A percentile compares a stretch with the other conserved stretches of the same genome.
Evolutionary conservation across 2,888 invertebrate species (phyloP).

Genomic region (Arge pagana): DNA sequence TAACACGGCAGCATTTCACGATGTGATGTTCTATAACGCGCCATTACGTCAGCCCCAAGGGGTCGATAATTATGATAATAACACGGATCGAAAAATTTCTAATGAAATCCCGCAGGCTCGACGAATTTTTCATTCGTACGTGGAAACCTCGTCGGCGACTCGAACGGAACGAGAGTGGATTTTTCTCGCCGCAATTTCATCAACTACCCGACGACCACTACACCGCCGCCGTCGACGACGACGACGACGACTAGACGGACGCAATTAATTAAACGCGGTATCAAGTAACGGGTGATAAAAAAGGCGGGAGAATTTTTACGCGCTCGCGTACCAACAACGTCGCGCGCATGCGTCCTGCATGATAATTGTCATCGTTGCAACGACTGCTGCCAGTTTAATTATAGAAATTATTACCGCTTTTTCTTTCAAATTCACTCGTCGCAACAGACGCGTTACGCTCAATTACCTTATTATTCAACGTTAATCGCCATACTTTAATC

Average conservation of each 20-base stretch:
- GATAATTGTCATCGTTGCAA: conserved; percentile 4
- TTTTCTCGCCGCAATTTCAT: no score
- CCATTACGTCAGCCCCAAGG: conserved; percentile 39
- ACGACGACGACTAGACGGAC: neutral
- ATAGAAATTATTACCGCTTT: conserved; percentile 10
- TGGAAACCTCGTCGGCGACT: no score
- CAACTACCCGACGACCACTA: neutral
- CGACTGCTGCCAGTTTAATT: conserved; percentile 20
- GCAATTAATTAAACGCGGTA: neutral
- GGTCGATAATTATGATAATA: conserved; percentile 44
- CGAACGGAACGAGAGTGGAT: no score
- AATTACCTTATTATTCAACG: conserved; percentile 11
- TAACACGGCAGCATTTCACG: conserved; percentile 7
- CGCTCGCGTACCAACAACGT: neutral
- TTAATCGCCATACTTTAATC: no score
- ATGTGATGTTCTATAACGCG: conserved; percentile 36
- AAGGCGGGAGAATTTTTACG: neutral
- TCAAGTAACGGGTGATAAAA: neutral
- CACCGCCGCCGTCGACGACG: no score
- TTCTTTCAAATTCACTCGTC: conserved; percentile 3
- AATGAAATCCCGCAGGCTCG: conserved; percentile 18
- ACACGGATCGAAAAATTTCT: conserved; percentile 42
- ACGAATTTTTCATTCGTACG: no score
- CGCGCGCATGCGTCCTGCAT: neutral
- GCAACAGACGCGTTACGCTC: conserved; percentile 18